Percentiles rank a stretch among this genome's conserved stretches.
Conservation (phyloP, 1,140 invertebrate genomes). For the Trypoxylus dichotomus region DNA sequence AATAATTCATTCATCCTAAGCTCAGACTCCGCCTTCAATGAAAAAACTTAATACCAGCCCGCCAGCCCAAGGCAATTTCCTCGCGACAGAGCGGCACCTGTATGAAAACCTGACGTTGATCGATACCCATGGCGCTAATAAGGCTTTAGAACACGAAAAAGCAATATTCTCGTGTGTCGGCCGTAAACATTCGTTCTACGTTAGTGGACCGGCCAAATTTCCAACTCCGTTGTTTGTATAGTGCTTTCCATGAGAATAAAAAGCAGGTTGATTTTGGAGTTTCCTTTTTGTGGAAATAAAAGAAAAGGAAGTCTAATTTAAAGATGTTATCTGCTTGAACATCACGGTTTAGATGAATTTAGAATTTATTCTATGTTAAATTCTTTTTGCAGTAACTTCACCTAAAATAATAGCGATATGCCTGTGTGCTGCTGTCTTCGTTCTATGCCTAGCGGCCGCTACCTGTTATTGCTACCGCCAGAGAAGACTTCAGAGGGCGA, state of each 20-base stretch:
- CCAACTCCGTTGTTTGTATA: too few relatives aligned
- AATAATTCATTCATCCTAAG: too few relatives aligned
- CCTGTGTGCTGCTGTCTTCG: constrained; percentile 60
- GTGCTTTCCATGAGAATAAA: too few relatives aligned
- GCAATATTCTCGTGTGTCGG: neutral
- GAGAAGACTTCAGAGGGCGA: constrained; percentile 44
- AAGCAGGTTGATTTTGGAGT: too few relatives aligned
- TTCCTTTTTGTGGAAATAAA: too few relatives aligned
- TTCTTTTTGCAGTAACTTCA: constrained; percentile 63
- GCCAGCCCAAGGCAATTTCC: neutral
- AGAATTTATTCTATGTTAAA: too few relatives aligned
- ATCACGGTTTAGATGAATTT: too few relatives aligned
- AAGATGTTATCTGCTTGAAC: too few relatives aligned
- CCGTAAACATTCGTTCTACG: neutral
- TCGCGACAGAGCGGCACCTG: neutral
- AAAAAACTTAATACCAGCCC: neutral
- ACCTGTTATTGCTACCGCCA: constrained; percentile 63
- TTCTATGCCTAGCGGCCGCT: constrained; percentile 61
- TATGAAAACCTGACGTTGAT: neutral
- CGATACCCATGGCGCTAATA: neutral
- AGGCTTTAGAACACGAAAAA: neutral
- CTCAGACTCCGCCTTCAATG: too few relatives aligned
- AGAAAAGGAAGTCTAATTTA: too few relatives aligned
- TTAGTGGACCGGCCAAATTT: too few relatives aligned
- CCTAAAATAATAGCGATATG: constrained; percentile 66